These are phyloP conservation scores for Nematolebias whitei DNA, from an alignment of 2,113 vertebrate genomes.

Conservation along the genomic window DNA sequence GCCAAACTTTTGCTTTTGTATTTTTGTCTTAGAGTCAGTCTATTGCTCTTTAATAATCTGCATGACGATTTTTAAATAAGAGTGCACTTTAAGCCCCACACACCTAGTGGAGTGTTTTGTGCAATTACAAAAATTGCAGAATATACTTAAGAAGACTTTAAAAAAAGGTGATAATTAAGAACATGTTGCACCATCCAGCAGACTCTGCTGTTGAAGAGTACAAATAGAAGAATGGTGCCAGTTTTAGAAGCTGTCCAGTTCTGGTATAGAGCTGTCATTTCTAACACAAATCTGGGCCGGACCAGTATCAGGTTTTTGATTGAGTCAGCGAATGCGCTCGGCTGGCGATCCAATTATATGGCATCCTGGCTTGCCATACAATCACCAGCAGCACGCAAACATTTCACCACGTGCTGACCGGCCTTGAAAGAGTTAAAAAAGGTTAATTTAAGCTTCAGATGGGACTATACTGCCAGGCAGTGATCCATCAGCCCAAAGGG, in stretches of 20 bases:
- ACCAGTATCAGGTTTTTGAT: no score
- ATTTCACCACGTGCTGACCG: no score
- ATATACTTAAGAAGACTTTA: not conserved
- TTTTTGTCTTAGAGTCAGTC: not conserved
- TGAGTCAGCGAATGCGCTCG: no score
- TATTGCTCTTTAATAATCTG: conserved; percentile 3
- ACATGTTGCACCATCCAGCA: not conserved
- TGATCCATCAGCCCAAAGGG: no score
- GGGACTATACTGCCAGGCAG: no score
- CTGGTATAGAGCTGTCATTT: no score
- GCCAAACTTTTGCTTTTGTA: not conserved
- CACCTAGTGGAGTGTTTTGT: not conserved
- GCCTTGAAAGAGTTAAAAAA: no score
- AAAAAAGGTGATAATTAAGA: not conserved
- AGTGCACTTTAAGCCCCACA: not conserved
- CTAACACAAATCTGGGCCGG: no score
- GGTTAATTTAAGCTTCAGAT: no score
- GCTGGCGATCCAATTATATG: no score
- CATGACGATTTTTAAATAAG: not conserved
- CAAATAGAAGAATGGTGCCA: not conserved
- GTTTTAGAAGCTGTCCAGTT: not conserved
- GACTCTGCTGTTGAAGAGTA: not conserved
- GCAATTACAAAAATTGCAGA: not conserved
- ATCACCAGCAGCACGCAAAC: no score
- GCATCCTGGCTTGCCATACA: no score